Evolutionary conservation across 2,113 vertebrate species (phyloP), one percentile per base, ranked within the genome.

Genomic region (Nansenia antarctica): DNA sequence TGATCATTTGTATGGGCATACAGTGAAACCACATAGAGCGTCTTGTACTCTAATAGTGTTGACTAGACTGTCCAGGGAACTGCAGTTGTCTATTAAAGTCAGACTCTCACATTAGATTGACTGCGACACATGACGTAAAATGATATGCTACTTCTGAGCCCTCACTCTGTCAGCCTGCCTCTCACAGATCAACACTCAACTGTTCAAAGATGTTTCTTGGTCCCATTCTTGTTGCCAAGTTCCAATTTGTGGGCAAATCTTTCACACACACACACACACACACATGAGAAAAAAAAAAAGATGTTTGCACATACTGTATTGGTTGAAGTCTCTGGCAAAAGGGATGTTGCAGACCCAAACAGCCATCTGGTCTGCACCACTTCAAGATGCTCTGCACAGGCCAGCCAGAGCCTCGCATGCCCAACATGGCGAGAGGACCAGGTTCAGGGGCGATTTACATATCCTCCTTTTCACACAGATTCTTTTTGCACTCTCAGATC

Each of bases 241-340:
- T 79, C 77, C 63, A 5, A 5, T 37, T 5, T 11, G n/a, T n/a
- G n/a, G n/a, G n/a, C n/a, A n/a, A n/a, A n/a, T 55, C 7, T 24
- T 3, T 4, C 29, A 3, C 30, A 62, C 14, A 9, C 26, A 5
- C 32, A 32, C 11, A 32, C 8, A 9, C 12, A 60, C 29, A 15
- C 3, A 32, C 2, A 60, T 34, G 69, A 45, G 67, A 31, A 66
- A 61, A 26, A 20, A 62, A 81, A 77, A 65, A 67, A 67, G 70
- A 76, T 78, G 78, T 81, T 74, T 76, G 65, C 62, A 31, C 70
- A 82, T 67, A 82, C 82, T 79, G 76, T 67, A 82, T 83, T 79
- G 76, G 64, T 70, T 47, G 65, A 75, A 69, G 53, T 77, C 62
- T 72, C 73, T 81, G 68, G 67, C 73, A 75, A 62, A 76, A 77